These are phyloP conservation scores for Eupithecia exiguata DNA, from an alignment of 2,888 invertebrate genomes.

Conservation along the genomic window DNA sequence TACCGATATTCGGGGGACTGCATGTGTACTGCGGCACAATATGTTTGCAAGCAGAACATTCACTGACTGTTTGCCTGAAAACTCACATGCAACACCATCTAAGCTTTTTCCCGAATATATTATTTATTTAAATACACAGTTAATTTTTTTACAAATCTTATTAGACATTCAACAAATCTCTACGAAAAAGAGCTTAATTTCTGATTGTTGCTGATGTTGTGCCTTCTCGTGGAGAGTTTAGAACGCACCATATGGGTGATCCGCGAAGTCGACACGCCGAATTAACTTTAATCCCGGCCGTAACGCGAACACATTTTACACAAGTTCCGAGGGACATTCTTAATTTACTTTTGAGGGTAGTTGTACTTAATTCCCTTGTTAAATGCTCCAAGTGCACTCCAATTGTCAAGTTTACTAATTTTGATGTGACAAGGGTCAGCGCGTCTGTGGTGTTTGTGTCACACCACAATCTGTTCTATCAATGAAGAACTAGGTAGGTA, in stretches of 20 bases:
- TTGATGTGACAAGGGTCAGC: slow-evolving; percentile 7
- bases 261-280: slow-evolving; percentile 64
- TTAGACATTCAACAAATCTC: neutral
- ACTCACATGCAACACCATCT: neutral
- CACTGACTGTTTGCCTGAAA: neutral
- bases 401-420: slow-evolving; percentile 16
- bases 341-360: slow-evolving; percentile 45
- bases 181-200: neutral
- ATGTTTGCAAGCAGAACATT: neutral
- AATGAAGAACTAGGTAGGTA: neutral
- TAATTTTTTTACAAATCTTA: no score
- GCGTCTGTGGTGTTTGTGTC: slow-evolving; percentile 3
- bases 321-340: slow-evolving; percentile 50
- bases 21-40: neutral
- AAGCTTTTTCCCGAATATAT: neutral
- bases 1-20: slow-evolving; percentile 25
- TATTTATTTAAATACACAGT: no score
- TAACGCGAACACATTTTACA: slow-evolving; percentile 74
- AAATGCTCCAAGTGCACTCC: slow-evolving; percentile 26
- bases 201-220: neutral
- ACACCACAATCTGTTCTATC: neutral
- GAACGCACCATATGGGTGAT: slow-evolving; percentile 75
- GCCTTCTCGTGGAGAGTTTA: slow-evolving; percentile 38
- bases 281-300: slow-evolving; percentile 73
- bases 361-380: slow-evolving; percentile 37